These are phyloP conservation scores for Anastrepha ludens DNA, from an alignment of 1,140 invertebrate species.

Conservation along the genomic window DNA sequence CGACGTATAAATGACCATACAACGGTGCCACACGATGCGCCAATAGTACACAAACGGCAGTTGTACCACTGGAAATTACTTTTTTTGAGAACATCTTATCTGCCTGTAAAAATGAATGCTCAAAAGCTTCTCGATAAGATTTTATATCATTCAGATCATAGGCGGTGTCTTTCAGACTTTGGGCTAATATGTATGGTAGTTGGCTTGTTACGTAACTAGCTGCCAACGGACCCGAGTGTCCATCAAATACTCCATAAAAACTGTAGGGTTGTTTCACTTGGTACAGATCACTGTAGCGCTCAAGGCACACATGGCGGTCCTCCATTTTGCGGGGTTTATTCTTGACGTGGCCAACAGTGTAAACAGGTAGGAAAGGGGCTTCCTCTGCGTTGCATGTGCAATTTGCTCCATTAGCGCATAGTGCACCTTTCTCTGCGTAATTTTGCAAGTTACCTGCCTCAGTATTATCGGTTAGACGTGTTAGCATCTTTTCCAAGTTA, in stretches of 20 bases:
- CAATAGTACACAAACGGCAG: conserved; percentile 85
- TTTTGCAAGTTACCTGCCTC: conserved; percentile 61
- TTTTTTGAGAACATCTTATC: conserved; percentile 88
- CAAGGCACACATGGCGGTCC: conserved; percentile 69
- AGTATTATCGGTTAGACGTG: conserved; percentile 66
- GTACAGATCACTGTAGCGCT: conserved; percentile 65
- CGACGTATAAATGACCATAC: conserved; percentile 80
- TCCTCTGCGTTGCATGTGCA: not conserved
- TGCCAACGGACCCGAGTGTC: conserved; percentile 94
- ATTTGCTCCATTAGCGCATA: conserved; percentile 55
- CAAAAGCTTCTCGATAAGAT: conserved; percentile 79
- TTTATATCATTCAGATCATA: conserved; percentile 29
- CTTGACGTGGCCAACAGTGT: conserved; percentile 60
- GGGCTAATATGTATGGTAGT: conserved; percentile 89
- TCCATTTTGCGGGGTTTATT: conserved; percentile 73
- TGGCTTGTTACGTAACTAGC: conserved; percentile 91
- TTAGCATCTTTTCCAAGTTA: conserved; percentile 64
- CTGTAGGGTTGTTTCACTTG: conserved; percentile 63
- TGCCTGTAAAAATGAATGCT: conserved; percentile 82
- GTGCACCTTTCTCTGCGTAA: conserved; percentile 60
- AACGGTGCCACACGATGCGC: not conserved
- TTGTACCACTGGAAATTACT: conserved; percentile 84
- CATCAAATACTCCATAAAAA: conserved; percentile 97
- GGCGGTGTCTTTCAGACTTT: conserved; percentile 78
- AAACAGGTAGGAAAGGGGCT: not conserved